Evolutionary conservation across 1,140 invertebrate species (phyloP).

Genomic region (Bilobella aurantiaca): DNA sequence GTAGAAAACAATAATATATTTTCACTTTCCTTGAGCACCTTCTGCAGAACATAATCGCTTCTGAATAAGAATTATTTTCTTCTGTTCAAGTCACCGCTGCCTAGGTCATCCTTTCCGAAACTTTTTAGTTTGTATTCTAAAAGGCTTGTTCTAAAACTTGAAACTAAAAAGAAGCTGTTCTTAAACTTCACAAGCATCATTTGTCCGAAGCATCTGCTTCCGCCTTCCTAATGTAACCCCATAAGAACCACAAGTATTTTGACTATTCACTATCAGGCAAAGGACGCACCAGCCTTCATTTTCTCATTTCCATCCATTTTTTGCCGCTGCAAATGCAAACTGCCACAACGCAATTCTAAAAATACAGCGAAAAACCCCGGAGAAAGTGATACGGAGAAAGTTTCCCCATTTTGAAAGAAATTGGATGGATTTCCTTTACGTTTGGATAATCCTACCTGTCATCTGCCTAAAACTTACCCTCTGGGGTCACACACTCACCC

Average conservation of each 20-base stretch:
- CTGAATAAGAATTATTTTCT: no score
- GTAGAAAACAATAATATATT: no score
- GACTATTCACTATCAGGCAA: background rate
- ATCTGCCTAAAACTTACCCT: background rate
- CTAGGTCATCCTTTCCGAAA: no score
- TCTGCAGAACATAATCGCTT: no score
- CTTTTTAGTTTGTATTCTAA: no score
- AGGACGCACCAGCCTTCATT: background rate
- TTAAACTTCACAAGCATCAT: background rate
- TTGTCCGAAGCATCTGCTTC: background rate
- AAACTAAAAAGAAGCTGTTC: no score
- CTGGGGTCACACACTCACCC: background rate
- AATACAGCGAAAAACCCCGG: background rate
- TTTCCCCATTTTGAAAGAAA: background rate
- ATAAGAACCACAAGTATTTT: background rate
- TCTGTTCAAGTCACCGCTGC: no score
- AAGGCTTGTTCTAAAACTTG: no score
- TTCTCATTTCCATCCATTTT: background rate
- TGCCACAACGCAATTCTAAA: background rate
- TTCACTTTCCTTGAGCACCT: no score
- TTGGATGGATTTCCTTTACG: background rate
- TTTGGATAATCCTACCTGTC: background rate
- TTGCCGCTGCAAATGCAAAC: background rate
- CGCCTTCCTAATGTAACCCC: background rate
- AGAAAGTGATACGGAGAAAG: background rate